Evolutionary conservation across 2,113 vertebrate species (phyloP), one percentile per base, ranked within the genome.

Genomic region (Otocyon megalotis): DNA sequence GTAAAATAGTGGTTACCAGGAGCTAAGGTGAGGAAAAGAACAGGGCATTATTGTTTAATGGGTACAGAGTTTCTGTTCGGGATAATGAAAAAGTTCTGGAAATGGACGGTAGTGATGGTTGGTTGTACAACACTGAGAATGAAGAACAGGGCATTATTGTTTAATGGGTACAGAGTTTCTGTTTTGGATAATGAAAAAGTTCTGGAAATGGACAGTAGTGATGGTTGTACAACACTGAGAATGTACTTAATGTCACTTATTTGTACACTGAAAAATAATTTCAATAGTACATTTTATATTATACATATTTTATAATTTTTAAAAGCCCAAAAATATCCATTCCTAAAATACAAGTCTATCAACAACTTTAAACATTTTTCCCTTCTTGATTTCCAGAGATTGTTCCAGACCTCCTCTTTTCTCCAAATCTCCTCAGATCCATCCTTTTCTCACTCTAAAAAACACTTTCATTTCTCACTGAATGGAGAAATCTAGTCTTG

Each of bases 341-440:
- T 69, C 30, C 17, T 90, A 81, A 95, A 90, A 71, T 48, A 79
- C 20, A 89, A 93, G 2, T 58, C 16, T 93, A 67, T 65, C 50
- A 74, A 58, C 37, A 86, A 90, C 37, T 62, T 93, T 14, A 74
- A 87, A 87, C 58, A 86, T 65, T 93, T 69, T 93, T 80, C 43
- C 94, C 53, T 88, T 82, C 32, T 19, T 77, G 7, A 94, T 62
- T 80, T 43, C 43, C 65, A 91, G 20, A 74, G 30, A 88, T 48
- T 76, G 60, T 32, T 77, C 22, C n/a, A 87, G 74, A 56, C 10
- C 11, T 72, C 14, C 6, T 84, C 24, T 30, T 50, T 48, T 84
- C 56, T 92, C 30, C 50, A 89, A 62, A 65, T 85, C 16, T 74
- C 65, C 50, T 83, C 12, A 84, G 5, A 12, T 56, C 20, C 4